These are phyloP conservation scores for Ceyx melanurus DNA, from an alignment of 2,113 vertebrate genomes.

Conservation along the genomic window DNA sequence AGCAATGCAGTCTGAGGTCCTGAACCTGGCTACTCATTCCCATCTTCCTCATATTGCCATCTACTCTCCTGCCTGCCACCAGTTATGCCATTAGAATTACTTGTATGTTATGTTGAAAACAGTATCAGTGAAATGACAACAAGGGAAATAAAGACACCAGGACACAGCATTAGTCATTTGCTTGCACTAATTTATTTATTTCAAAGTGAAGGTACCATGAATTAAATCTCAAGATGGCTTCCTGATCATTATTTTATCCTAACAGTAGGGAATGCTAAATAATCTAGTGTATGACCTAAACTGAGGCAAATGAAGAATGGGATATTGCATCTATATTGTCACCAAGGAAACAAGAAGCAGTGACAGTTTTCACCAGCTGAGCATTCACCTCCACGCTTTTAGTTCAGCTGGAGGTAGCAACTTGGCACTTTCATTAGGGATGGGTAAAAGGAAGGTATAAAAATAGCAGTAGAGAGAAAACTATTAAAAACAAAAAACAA, in stretches of 20 bases:
- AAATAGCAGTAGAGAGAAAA: neutral
- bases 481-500: neutral
- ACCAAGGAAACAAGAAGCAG: constrained; percentile 36
- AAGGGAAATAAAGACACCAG: neutral
- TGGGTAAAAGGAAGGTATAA: neutral
- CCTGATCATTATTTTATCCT: neutral
- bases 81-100: neutral
- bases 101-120: neutral
- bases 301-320: neutral
- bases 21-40: neutral
- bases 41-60: neutral
- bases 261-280: neutral
- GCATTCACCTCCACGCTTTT: neutral
- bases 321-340: neutral
- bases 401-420: neutral
- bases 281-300: neutral
- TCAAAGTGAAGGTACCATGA: neutral
- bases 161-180: neutral
- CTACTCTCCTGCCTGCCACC: neutral
- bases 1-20: neutral
- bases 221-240: neutral
- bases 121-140: neutral
- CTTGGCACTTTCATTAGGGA: neutral
- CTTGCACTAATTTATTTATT: neutral
- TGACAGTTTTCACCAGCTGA: constrained; percentile 18